Conservation (phyloP, 2,113 vertebrate species). For the Lampris incognitus region DNA sequence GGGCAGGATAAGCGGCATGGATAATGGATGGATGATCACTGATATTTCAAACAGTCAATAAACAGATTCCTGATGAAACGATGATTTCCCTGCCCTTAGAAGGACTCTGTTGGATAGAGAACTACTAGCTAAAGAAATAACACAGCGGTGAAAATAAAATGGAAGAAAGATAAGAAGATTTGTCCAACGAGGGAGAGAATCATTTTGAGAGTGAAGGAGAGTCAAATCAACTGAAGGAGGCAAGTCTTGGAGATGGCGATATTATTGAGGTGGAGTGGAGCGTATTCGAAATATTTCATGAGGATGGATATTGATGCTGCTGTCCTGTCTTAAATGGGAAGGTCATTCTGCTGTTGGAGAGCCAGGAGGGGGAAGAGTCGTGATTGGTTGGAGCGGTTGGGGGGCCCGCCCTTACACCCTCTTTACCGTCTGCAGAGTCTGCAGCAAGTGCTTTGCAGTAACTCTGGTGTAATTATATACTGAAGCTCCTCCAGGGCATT, state of each 20-base stretch:
- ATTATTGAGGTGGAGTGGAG: neutral
- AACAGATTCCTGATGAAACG: no score
- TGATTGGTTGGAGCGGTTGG: neutral
- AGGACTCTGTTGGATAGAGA: no score
- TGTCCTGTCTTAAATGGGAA: conserved; percentile 17
- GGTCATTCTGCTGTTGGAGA: conserved; percentile 9
- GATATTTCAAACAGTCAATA: no score
- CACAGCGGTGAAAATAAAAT: no score
- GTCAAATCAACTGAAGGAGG: no score
- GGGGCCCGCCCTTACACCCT: conserved; percentile 16
- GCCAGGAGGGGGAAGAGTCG: neutral
- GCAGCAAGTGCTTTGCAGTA: conserved; percentile 10
- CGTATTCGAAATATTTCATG: conserved; percentile 3
- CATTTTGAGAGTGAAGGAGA: no score
- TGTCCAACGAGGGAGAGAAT: no score
- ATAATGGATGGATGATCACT: no score
- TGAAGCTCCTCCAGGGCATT: conserved; percentile 26
- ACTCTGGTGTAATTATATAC: conserved; percentile 50
- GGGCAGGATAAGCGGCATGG: no score
- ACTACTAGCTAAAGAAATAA: no score
- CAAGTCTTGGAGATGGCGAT: neutral
- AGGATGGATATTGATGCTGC: neutral
- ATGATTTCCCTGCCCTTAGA: no score
- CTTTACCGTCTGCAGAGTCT: conserved; percentile 27
- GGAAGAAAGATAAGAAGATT: no score